Evolutionary conservation across 2,113 vertebrate genomes (phyloP).

Genomic region (Cygnus atratus): DNA sequence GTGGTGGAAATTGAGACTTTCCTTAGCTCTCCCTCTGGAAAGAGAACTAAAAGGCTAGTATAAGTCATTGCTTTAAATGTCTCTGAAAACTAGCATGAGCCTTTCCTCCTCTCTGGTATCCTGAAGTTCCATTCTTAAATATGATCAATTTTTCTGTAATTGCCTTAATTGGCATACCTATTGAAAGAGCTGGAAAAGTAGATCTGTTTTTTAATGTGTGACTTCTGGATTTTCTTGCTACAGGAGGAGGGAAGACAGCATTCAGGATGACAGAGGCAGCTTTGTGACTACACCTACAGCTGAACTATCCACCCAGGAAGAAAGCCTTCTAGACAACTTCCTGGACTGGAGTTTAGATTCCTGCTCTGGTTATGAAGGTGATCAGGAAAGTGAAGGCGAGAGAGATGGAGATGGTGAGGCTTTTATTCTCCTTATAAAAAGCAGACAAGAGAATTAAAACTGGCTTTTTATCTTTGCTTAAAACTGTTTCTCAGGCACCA

Average conservation of each 20-base stretch:
- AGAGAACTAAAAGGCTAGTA: slow-evolving; percentile 84
- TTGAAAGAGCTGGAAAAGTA: neutral
- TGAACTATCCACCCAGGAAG: slow-evolving; percentile 93
- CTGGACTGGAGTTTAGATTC: slow-evolving; percentile 96
- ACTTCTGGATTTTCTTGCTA: neutral
- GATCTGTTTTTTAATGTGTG: neutral
- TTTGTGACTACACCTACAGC: slow-evolving; percentile 92
- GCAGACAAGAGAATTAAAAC: neutral
- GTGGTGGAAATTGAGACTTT: slow-evolving; percentile 85
- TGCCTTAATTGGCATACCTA: neutral
- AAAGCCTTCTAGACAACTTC: slow-evolving; percentile 90
- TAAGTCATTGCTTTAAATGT: neutral
- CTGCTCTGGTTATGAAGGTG: slow-evolving; percentile 93
- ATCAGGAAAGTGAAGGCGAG: slow-evolving; percentile 92
- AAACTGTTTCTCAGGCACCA: slow-evolving; percentile 18
- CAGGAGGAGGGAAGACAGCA: slow-evolving; percentile 87
- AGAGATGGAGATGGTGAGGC: slow-evolving; percentile 87
- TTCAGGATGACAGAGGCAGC: slow-evolving; percentile 85
- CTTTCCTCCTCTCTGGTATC: neutral
- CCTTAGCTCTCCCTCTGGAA: slow-evolving; percentile 89
- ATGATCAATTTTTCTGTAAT: neutral
- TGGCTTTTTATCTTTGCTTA: neutral
- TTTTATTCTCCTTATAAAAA: neutral
- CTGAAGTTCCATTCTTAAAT: neutral
- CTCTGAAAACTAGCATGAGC: neutral